Conservation (phyloP, 2,888 invertebrate species). For the Cynaeus angustus region DNA sequence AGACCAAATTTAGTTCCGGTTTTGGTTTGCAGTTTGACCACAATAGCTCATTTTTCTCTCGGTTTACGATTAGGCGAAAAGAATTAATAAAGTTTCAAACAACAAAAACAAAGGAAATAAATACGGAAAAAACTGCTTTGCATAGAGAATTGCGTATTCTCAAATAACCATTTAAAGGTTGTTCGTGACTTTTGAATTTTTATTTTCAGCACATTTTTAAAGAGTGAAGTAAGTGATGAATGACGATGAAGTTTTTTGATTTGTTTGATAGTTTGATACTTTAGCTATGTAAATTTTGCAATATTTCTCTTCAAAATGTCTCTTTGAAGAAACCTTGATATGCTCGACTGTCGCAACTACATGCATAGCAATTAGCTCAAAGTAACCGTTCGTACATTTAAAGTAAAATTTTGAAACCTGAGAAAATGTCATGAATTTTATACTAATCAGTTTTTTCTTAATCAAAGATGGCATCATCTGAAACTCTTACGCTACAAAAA, state of each 20-base stretch:
- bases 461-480: conserved; percentile 16
- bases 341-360: conserved; percentile 1
- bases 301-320: not conserved
- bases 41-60: too few species aligned
- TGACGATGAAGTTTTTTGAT: too few species aligned
- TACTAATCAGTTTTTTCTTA: conserved; percentile 14
- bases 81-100: too few species aligned
- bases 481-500: not conserved
- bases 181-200: too few species aligned
- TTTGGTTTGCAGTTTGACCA: too few species aligned
- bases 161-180: too few species aligned
- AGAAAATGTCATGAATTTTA: conserved; percentile 14
- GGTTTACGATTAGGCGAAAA: too few species aligned
- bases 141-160: too few species aligned
- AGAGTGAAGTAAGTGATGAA: not conserved
- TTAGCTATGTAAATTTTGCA: not conserved
- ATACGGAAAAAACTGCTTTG: too few species aligned
- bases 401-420: conserved; percentile 2
- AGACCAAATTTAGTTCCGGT: too few species aligned
- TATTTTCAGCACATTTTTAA: not conserved
- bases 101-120: too few species aligned
- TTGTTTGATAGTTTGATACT: too few species aligned
- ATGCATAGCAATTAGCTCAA: conserved; percentile 8
- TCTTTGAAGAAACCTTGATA: conserved; percentile 6
- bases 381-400: conserved; percentile 2